Conservation (phyloP, 2,113 vertebrate genomes). For the Pleuronectes platessa region DNA sequence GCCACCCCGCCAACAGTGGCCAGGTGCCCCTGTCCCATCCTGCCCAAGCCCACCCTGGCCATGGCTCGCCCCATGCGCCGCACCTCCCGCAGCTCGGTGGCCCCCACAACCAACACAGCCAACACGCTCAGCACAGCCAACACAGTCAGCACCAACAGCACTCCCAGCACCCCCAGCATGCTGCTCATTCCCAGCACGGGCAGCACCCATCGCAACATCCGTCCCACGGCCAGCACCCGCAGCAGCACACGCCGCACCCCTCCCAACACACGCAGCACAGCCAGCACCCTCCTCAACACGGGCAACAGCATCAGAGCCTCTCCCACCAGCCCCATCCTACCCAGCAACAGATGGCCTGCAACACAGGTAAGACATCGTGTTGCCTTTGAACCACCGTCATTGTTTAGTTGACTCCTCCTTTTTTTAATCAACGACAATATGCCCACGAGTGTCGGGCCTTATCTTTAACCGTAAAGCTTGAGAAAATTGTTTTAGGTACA, state of each 20-base stretch:
- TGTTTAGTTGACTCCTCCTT: conserved; percentile 23
- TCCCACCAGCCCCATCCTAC: conserved; percentile 86
- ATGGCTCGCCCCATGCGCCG: conserved; percentile 81
- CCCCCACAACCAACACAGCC: conserved; percentile 70
- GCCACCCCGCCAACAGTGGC: conserved; percentile 83
- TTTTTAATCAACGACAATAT: conserved; percentile 9
- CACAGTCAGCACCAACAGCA: conserved; percentile 80
- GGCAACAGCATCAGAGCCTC: conserved; percentile 86
- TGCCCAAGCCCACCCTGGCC: conserved; percentile 82
- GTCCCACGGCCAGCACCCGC: conserved; percentile 73
- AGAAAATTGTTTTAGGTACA: conserved; percentile 44
- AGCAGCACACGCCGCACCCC: conserved; percentile 79
- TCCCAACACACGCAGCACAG: conserved; percentile 81
- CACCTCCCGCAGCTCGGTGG: conserved; percentile 79
- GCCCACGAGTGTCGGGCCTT: conserved; percentile 17
- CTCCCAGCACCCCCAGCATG: conserved; percentile 54
- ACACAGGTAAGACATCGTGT: conserved; percentile 84
- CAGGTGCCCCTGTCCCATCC: conserved; percentile 88
- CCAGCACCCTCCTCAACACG: conserved; percentile 79
- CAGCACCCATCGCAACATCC: conserved; percentile 79
- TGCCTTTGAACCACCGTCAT: neutral
- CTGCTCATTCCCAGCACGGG: conserved; percentile 66
- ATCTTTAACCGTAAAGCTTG: conserved; percentile 45
- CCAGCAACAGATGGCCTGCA: conserved; percentile 91
- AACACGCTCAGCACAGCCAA: conserved; percentile 75